Base-by-base conservation (phyloP, 2,888 invertebrate genomes). In the Crepidodera aurea region DNA sequence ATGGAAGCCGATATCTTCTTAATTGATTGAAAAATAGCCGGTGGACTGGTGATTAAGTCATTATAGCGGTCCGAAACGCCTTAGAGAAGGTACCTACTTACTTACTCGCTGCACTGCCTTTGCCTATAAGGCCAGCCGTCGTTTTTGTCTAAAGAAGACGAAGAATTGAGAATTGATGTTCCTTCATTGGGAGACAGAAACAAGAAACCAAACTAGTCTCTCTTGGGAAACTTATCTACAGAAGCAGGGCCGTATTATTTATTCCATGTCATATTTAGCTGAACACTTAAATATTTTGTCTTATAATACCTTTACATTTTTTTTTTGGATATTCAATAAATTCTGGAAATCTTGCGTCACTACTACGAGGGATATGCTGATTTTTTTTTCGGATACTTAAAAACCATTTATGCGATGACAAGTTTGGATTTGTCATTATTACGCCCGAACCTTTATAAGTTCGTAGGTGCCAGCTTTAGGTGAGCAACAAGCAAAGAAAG, bases 11-110 rank as follows among this genome's bases (percentile, higher is more conserved):
- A 57, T 50, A 48, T 57, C 57, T 48, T 18, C 18, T 37, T 57
- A 57, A 57, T 57, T 57, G 57, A 57, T 57, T 57, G 16, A 22
- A 57, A 57, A 39, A 57, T 57, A 39, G 27, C 39, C 39, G 19
- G 48, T 13, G 19, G 48, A 34, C 46, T 42, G 19, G 57, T 50
- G 57, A 57, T 57, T 57, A 57, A 57, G 57, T 48, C 57, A 57
- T 57, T 57, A 57, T 48, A 22, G 48, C 48, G 48, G 39, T 13
- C n/a, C 39, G 57, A 48, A 48, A 50, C 57, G 56, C 56, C 56
- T 46, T 25, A 37, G 39, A 53, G 53, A 53, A 48, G 15, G 37
- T 39, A 22, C 48, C 48, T 57, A 48, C 50, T 57, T 50, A 39
- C 37, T 48, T 56, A 48, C 48, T 34, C 37, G 22, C 5, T 18